Evolutionary conservation across 2,797 vertebrate species (phyloP), one percentile per base, ranked within the genome.

Genomic region (Pseudochaenichthys georgianus): DNA sequence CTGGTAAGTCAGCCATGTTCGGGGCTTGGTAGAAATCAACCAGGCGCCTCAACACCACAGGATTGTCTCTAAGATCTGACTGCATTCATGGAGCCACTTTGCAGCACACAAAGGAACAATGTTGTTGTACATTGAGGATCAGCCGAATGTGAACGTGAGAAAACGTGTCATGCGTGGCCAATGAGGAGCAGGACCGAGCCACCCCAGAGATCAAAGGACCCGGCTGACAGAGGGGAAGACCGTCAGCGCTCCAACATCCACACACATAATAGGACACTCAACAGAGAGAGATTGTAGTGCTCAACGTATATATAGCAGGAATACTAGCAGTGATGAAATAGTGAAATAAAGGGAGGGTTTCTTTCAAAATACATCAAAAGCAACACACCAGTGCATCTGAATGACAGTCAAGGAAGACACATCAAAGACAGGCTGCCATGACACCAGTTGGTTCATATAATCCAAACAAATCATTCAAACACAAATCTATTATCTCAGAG

Each of bases 131-230:
- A 94, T 93, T 93, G 88, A 90, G 83, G 90, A 88, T 91, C 95
- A 96, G 87, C 92, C 94, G 83, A 82, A 95, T 90, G 92, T 94
- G 94, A 95, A 95, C 85, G 89, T 95, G 93, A 95, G 94, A 95
- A 95, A 95, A 92, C 83, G 78, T 91, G 53, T 88, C 91, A 92
- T 90, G 90, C 88, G 54, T 86, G 81, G 52, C 78, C 60, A 57
- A 19, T 57, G 48, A 73, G 78, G 67, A 77, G 66, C 62, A 59
- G 47, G 66, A 68, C 43, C 0, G 42, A 82, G 76, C 81, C 65
- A 75, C 82, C 75, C 73, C 57, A 64, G 70, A 88, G 85, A 89
- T 89, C 83, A 89, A 82, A 89, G 80, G 9, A 11, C 21, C 10
- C 48, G 43, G 19, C 47, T 50, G 46, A 64, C 59, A 28, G 59